These are phyloP conservation scores for Sigmodon hispidus DNA, from an alignment of 2,113 vertebrate genomes.

Conservation along the genomic window DNA sequence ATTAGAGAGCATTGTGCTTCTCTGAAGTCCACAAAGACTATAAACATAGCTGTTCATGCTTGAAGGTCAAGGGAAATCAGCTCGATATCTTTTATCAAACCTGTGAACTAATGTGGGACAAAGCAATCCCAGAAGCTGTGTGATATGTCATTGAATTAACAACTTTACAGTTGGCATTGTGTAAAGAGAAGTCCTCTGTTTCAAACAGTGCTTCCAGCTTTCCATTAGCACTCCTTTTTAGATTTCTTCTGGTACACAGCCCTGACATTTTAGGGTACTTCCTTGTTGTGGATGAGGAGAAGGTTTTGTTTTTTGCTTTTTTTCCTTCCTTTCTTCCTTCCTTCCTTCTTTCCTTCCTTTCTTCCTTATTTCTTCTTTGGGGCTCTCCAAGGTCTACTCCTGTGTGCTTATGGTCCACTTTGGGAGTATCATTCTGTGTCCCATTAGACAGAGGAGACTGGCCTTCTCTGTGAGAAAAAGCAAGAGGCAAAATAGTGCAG, in stretches of 20 bases:
- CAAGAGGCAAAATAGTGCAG: neutral
- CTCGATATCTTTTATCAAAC: neutral
- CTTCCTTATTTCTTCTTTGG: neutral
- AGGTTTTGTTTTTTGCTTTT: too few relatives aligned
- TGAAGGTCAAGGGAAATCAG: conserved; percentile 16
- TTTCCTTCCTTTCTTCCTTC: rapidly evolving
- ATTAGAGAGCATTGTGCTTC: conserved; percentile 8
- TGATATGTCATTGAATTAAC: neutral
- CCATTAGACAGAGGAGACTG: neutral
- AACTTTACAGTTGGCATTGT: neutral
- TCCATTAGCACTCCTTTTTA: neutral
- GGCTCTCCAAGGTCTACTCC: neutral
- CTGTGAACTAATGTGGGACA: neutral
- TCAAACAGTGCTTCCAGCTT: neutral
- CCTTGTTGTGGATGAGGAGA: neutral
- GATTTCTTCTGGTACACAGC: neutral
- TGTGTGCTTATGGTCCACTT: neutral
- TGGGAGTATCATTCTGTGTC: neutral
- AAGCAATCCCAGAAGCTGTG: neutral
- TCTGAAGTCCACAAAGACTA: neutral
- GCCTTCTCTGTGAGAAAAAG: neutral
- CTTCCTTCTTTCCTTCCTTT: too few relatives aligned
- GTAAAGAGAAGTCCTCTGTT: neutral
- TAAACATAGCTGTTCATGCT: neutral
- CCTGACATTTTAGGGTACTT: neutral